Evolutionary conservation across 1,140 invertebrate species (phyloP), one percentile per base, ranked within the genome.

Genomic region (Pachypsylla venusta): DNA sequence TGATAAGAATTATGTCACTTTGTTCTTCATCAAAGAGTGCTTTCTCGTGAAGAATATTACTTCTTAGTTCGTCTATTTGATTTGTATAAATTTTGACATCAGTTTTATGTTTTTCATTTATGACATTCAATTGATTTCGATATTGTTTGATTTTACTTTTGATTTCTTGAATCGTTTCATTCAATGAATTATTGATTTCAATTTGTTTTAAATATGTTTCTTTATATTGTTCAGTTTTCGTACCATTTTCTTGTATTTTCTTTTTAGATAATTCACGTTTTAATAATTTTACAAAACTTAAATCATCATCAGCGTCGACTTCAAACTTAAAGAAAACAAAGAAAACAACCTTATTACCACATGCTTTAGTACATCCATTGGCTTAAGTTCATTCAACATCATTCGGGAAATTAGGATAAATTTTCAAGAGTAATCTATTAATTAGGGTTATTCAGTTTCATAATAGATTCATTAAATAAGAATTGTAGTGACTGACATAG

Each of bases 191-290:
- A n/a, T 48, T 48, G 7, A 19, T 4, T 22, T 48, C 42, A 48
- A 48, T 22, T 19, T 19, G 42, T 48, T 19, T 5, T n/a, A 48
- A 48, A 48, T 48, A 48, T n/a, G 7, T 48, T 7, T 48, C 42
- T 48, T 48, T 48, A n/a, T 48, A 48, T 22, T 48, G n/a, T 48
- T 48, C 42, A 4, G 42, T 48, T 22, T 19, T 48, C n/a, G 42
- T 10, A n/a, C 42, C 42, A n/a, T 19, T 48, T n/a, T 48, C 42
- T 19, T 48, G 42, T 19, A 48, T 48, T n/a, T 48, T 48, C 42
- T 48, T 48, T 19, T 48, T 48, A 3, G 42, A 48, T n/a, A 48
- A 22, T 48, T 48, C 42, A 19, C 7, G 16, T n/a, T 48, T 48
- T 3, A 48, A n/a, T 7, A 48, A 22, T 22, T 22, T 5, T 19